Conservation (phyloP, 2,113 vertebrate genomes). For the Erythrocebus patas region DNA sequence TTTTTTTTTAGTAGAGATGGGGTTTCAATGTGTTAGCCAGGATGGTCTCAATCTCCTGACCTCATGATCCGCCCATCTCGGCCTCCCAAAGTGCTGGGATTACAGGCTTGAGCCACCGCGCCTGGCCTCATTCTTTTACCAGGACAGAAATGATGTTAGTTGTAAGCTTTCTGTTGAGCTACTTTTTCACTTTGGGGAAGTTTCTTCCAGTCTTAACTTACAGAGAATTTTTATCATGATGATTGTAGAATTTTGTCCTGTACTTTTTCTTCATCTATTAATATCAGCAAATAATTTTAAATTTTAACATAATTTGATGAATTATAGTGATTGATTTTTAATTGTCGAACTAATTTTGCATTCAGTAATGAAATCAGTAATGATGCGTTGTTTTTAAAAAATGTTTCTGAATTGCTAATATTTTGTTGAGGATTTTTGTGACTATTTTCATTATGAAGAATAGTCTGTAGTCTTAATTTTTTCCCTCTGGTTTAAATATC, state of each 20-base stretch:
- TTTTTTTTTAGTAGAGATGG: no score
- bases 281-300: neutral
- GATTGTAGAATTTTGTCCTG: neutral
- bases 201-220: neutral
- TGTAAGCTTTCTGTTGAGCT: neutral
- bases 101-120: no score
- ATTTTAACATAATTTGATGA: neutral
- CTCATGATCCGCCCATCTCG: no score
- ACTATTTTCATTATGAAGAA: neutral
- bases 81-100: no score
- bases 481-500: neutral
- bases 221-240: neutral
- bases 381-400: neutral
- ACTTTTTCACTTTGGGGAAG: neutral
- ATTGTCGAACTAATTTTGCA: neutral
- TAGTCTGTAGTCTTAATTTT: neutral
- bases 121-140: neutral
- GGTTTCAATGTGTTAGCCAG: no score
- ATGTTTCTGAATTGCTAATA: neutral
- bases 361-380: neutral
- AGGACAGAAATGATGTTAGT: neutral
- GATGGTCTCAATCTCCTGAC: no score
- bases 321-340: neutral
- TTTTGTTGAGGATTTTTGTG: neutral
- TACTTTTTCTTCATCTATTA: neutral